These are phyloP conservation scores for Muntiacus muntjak DNA, from an alignment of 2,113 vertebrate genomes.

Conservation along the genomic window DNA sequence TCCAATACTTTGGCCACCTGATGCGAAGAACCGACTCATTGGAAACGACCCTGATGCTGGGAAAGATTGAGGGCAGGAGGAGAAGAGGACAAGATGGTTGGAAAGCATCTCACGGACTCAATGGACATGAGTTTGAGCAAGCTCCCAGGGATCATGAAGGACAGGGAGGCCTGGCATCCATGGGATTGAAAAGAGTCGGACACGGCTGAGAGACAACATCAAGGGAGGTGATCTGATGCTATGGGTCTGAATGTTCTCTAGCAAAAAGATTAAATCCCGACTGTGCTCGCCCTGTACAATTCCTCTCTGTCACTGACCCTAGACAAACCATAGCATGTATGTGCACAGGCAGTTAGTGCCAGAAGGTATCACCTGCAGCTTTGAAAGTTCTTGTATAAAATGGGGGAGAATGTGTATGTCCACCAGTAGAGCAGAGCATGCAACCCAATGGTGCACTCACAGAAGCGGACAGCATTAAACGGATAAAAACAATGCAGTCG, in stretches of 20 bases:
- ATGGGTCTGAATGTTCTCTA: not conserved
- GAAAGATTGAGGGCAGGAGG: not conserved
- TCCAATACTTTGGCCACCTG: not conserved
- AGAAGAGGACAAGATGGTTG: not conserved
- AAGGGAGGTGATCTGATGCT: not conserved
- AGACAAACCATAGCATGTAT: not conserved
- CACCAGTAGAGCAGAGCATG: too few relatives aligned
- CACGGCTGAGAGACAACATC: not conserved
- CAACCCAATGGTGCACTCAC: not conserved
- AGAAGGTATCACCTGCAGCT: not conserved
- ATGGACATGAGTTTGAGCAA: not conserved
- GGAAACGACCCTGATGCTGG: not conserved
- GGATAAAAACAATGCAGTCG: not conserved
- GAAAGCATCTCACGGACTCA: not conserved
- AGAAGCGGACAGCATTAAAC: not conserved
- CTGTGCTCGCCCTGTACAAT: not conserved
- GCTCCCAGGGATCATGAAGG: not conserved
- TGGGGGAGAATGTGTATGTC: not conserved
- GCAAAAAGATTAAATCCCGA: not conserved
- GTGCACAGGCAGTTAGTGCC: not conserved
- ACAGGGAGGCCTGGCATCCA: not conserved
- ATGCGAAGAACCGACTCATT: not conserved
- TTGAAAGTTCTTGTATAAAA: not conserved
- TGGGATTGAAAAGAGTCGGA: not conserved
- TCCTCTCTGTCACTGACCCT: not conserved